Conservation (phyloP, 2,113 vertebrate species). For the Bambusicola thoracicus region DNA sequence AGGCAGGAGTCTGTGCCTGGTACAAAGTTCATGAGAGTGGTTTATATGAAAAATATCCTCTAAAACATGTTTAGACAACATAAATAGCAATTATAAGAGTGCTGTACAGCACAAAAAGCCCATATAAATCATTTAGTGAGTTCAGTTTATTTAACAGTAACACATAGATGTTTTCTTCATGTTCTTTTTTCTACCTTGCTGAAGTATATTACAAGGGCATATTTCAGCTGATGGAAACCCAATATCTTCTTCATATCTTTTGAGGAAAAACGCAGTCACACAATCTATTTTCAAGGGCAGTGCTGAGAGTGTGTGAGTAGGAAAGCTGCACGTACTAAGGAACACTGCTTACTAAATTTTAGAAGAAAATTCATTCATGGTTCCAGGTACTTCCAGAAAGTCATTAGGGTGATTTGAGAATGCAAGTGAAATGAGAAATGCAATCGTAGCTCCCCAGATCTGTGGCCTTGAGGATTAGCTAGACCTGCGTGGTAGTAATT, state of each 20-base stretch:
- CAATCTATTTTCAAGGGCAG: background rate
- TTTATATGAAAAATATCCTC: constrained; percentile 14
- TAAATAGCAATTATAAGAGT: constrained; percentile 26
- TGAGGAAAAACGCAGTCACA: background rate
- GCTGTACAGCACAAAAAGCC: background rate
- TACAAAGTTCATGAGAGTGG: background rate
- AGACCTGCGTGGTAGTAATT: background rate
- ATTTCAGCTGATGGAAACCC: background rate
- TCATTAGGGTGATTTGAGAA: background rate
- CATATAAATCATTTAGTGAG: background rate
- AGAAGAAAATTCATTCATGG: background rate
- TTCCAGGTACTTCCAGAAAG: background rate
- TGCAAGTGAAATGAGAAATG: background rate
- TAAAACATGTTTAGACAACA: constrained; percentile 47
- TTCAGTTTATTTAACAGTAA: constrained; percentile 13
- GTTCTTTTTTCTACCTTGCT: background rate
- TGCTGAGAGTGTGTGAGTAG: background rate
- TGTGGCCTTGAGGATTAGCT: background rate
- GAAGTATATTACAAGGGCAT: background rate
- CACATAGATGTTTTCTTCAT: background rate
- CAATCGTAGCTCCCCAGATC: background rate
- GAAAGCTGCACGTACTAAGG: background rate
- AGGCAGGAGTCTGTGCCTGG: background rate
- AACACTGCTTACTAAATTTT: background rate
- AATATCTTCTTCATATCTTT: background rate